phyloP scores from a whole-genome alignment of 2,113 vertebrate species.

The Psettodes erumei region DNA sequence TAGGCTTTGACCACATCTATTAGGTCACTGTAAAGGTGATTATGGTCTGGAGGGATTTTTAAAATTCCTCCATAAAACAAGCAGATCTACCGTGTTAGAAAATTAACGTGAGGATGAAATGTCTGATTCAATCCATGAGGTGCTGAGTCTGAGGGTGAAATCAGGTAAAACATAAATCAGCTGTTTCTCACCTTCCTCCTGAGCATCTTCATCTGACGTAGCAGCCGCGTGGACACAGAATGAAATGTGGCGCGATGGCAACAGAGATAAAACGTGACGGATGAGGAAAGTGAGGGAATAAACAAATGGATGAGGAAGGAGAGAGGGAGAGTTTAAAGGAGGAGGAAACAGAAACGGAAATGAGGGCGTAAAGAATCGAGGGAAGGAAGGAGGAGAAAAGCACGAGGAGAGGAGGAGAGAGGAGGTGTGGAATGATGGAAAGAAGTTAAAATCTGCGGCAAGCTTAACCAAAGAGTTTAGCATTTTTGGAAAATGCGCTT shows the following conservation, averaged over 20 bases:
- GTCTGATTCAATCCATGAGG: neutral
- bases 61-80: neutral
- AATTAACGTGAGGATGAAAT: constrained; percentile 2
- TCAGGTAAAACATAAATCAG: neutral
- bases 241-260: constrained; percentile 27
- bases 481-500: constrained; percentile 23
- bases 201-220: constrained; percentile 70
- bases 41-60: neutral
- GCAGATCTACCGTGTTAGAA: constrained; percentile 8
- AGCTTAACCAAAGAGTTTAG: constrained; percentile 6
- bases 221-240: constrained; percentile 27
- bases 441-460: constrained; percentile 25
- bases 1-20: neutral
- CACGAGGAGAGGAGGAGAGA: neutral
- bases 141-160: constrained; percentile 3
- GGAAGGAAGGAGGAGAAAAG: neutral
- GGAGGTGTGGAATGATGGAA: neutral
- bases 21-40: neutral
- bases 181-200: constrained; percentile 70
- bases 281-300: neutral
- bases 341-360: neutral
- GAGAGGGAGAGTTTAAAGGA: neutral
- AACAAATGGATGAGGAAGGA: neutral
- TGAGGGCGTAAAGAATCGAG: neutral
- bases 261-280: neutral